Evolutionary conservation across 1,140 invertebrate species (phyloP).

Genomic region (Delia radicum): DNA sequence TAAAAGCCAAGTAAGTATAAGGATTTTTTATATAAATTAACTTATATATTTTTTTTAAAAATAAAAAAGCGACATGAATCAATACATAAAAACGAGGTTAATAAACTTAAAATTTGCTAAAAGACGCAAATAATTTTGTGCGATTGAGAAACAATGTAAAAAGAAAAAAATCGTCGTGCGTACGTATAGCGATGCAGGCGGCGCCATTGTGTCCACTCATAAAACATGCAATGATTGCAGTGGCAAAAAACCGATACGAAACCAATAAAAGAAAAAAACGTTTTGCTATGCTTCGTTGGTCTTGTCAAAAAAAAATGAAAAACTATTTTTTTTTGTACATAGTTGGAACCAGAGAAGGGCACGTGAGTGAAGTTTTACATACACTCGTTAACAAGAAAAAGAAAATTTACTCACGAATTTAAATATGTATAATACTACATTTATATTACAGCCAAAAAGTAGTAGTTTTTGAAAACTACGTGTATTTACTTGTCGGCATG

Average conservation of each 20-base stretch:
- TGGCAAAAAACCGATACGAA: not conserved
- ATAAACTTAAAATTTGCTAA: not conserved
- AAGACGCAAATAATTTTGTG: not conserved
- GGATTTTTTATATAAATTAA: not conserved
- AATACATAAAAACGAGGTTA: not conserved
- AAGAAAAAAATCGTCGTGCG: not conserved
- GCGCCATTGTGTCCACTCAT: not conserved
- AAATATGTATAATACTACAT: too few species aligned
- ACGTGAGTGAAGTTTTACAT: too few species aligned
- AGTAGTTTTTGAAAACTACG: too few species aligned
- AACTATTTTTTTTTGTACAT: not conserved
- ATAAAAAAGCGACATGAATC: not conserved
- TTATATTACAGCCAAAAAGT: too few species aligned
- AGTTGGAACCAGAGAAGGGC: too few species aligned
- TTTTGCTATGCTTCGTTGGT: not conserved
- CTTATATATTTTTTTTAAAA: not conserved
- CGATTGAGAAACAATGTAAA: not conserved
- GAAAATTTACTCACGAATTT: too few species aligned
- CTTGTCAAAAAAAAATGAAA: not conserved
- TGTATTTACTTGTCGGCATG: too few species aligned
- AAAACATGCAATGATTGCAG: not conserved
- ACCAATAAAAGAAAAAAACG: not conserved
- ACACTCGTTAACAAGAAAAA: too few species aligned
- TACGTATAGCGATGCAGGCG: not conserved
- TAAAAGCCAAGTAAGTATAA: not conserved